Evolutionary conservation across 2,888 invertebrate species (phyloP).

Genomic region (Andrena trimmerana): DNA sequence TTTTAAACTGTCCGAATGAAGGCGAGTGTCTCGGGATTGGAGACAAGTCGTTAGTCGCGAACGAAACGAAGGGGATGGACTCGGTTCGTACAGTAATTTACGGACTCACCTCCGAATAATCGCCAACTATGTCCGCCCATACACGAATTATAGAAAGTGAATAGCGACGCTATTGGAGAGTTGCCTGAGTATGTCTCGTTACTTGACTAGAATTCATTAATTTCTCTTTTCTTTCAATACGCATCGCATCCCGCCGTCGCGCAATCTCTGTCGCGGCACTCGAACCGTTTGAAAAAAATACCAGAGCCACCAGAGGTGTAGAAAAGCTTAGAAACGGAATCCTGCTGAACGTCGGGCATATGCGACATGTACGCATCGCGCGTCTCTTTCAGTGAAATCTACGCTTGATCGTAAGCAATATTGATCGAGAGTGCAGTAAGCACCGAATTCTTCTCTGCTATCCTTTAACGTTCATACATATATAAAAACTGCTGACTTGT

Average conservation of each 20-base stretch:
- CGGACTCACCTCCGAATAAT: conserved; percentile 18
- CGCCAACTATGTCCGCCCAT: conserved; percentile 38
- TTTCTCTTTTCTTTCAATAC: conserved; percentile 29
- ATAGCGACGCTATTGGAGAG: conserved; percentile 61
- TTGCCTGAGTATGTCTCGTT: conserved; percentile 50
- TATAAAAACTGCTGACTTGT: conserved; percentile 50
- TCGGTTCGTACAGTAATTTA: conserved; percentile 36
- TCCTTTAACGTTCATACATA: conserved; percentile 23
- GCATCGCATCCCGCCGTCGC: neutral
- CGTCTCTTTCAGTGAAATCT: conserved; percentile 36
- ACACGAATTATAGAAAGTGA: conserved; percentile 42
- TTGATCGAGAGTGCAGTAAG: conserved; percentile 14
- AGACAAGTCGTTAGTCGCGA: conserved; percentile 39
- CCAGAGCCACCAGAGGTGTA: conserved; percentile 33
- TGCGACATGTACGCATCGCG: neutral
- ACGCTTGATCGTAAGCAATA: conserved; percentile 49
- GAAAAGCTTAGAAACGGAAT: conserved; percentile 58
- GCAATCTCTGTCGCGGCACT: neutral
- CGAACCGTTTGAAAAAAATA: conserved; percentile 12
- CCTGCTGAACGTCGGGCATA: neutral
- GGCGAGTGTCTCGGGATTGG: neutral
- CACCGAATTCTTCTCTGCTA: conserved; percentile 34
- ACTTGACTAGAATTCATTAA: conserved; percentile 71
- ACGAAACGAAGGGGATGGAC: conserved; percentile 39
- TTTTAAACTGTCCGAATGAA: neutral